Percentiles rank a stretch among this genome's conserved stretches.
These are phyloP conservation scores for Zaprionus tsacasi DNA, from an alignment of 1,140 invertebrate species.

Conservation along the genomic window DNA sequence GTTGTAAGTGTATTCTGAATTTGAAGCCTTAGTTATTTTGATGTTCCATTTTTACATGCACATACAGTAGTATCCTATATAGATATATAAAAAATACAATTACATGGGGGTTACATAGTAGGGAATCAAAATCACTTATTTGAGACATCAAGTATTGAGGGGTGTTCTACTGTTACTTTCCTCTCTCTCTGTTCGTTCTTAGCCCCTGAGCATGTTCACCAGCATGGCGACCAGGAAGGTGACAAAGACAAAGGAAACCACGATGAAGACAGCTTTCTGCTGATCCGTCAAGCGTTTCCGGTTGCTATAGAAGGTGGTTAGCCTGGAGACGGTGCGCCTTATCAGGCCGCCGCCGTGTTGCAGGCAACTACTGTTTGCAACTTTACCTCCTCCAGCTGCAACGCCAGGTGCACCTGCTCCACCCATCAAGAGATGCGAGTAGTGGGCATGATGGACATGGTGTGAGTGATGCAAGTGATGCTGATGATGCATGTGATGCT, in stretches of 20 bases:
- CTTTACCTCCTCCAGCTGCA: constrained; percentile 28
- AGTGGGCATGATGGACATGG: constrained; percentile 70
- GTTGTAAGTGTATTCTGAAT: constrained; percentile 37
- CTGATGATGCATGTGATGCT: background rate
- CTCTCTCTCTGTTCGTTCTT: constrained; percentile 9
- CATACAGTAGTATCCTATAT: constrained; percentile 28
- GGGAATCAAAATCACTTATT: constrained; percentile 66
- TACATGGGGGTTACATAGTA: constrained; percentile 57
- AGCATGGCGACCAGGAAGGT: constrained; percentile 78
- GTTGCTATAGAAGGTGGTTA: constrained; percentile 72
- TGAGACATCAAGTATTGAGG: constrained; percentile 66
- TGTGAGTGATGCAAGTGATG: constrained; percentile 64
- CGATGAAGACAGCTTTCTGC: constrained; percentile 79
- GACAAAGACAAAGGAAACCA: constrained; percentile 80
- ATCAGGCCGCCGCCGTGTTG: constrained; percentile 51
- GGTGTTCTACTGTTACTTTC: background rate
- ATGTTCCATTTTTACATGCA: constrained; percentile 19
- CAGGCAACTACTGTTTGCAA: constrained; percentile 29
- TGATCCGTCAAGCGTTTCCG: constrained; percentile 78
- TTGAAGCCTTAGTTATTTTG: constrained; percentile 4
- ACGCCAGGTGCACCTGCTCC: constrained; percentile 10
- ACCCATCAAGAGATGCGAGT: constrained; percentile 41
- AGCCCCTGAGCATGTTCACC: constrained; percentile 74
- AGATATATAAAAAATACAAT: constrained; percentile 64
- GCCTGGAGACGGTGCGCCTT: constrained; percentile 56